Evolutionary conservation across 1,140 invertebrate genomes (phyloP), one percentile per base, ranked within the genome.

Genomic region (Pseudachorutes palmiensis): DNA sequence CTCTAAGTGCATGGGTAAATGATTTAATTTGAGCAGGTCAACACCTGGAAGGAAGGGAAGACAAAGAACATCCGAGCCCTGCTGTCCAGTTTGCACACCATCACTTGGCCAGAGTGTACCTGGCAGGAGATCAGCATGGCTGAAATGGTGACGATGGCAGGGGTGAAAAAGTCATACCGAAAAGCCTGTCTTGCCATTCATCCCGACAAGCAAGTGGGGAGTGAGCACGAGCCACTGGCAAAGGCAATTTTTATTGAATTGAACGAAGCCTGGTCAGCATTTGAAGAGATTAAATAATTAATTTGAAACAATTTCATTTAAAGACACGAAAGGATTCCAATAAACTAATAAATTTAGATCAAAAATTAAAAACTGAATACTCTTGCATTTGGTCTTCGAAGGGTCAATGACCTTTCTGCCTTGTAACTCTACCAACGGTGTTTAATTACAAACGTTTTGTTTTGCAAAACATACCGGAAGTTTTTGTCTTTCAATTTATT

Each of bases 231-330:
- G 79, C 87, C 88, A 73, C 82, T 98, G 75, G 96, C 97, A 14
- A 97, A 95, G 81, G 79, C 97, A 75, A 95, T 99, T 76, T 99
- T 99, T 80, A 96, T 98, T 86, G 96, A 99, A 81, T 81, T 99
- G 70, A 99, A 97, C 80, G 97, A 98, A 77, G 95, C 96, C 14
- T 99, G 96, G 94, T 88, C 87, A 71, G 91, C 95, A 76, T 99
- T 99, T 79, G 95, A 99, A 79, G 66, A 51, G 32, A 19, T 55
- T 67, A 55, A 66, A 5, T 65, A 31, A 32, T 30, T 55, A 19
- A 22, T 12, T 45, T 45, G 36, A 45, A n/a, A n/a, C n/a, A n/a
- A n/a, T n/a, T n/a, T n/a, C n/a, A n/a, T n/a, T n/a, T n/a, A n/a
- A n/a, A n/a, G n/a, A n/a, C n/a, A n/a, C n/a, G n/a, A n/a, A n/a